Percentiles rank a stretch among this genome's conserved stretches.
phyloP scores from a whole-genome alignment of 2,888 invertebrate genomes.

The Acanthoscelides obtectus region DNA sequence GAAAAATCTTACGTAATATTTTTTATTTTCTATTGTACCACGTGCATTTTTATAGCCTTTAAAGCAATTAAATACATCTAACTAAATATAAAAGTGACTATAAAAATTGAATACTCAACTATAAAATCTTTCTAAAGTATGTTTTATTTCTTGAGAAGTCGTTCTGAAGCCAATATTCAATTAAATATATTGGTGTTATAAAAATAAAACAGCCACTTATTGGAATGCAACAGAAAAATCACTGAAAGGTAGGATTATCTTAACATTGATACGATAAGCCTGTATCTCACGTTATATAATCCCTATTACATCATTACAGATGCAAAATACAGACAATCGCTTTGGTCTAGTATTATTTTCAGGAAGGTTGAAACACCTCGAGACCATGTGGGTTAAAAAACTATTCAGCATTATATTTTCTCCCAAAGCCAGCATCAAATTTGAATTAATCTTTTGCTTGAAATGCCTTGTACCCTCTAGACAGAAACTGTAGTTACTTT shows the following conservation, averaged over 20 bases:
- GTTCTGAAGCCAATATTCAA: not conserved
- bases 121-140: not conserved
- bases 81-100: not conserved
- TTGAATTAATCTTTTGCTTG: too few relatives aligned
- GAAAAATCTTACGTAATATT: not conserved
- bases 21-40: not conserved
- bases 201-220: not conserved
- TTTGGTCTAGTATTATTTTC: too few relatives aligned
- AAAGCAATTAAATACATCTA: not conserved
- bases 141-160: not conserved
- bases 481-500: too few relatives aligned
- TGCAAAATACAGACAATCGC: too few relatives aligned
- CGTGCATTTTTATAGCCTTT: not conserved
- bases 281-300: too few relatives aligned
- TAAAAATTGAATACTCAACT: not conserved
- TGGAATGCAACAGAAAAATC: not conserved
- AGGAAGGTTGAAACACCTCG: too few relatives aligned
- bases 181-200: not conserved
- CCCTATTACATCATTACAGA: too few relatives aligned
- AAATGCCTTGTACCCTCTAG: too few relatives aligned
- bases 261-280: too few relatives aligned
- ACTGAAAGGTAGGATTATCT: not conserved
- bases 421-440: too few relatives aligned
- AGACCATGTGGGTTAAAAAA: too few relatives aligned
- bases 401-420: too few relatives aligned